Evolutionary conservation across 2,797 vertebrate species (phyloP).

Genomic region (Mus caroli): DNA sequence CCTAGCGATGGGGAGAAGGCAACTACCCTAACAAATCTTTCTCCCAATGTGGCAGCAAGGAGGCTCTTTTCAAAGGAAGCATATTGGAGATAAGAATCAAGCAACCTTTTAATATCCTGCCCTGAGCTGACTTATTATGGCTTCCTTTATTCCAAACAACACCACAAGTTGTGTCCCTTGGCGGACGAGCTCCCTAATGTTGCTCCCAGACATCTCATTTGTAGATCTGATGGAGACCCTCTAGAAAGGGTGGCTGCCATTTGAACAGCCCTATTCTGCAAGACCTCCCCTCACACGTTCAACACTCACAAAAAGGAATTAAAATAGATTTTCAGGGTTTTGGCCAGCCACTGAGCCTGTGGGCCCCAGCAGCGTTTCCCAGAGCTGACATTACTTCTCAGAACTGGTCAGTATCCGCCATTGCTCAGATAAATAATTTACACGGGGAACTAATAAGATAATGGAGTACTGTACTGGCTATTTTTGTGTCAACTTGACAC

Average conservation of each 20-base stretch:
- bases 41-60: constrained; percentile 73
- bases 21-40: constrained; percentile 82
- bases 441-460: constrained; percentile 82
- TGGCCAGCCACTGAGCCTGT: constrained; percentile 63
- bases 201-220: constrained; percentile 77
- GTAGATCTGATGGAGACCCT: constrained; percentile 73
- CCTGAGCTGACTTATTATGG: constrained; percentile 73
- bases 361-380: constrained; percentile 74
- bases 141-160: constrained; percentile 69
- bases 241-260: constrained; percentile 66
- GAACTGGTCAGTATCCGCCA: constrained; percentile 68
- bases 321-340: constrained; percentile 80
- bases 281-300: constrained; percentile 26
- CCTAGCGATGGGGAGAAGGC: constrained; percentile 63
- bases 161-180: constrained; percentile 6
- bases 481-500: too few species aligned
- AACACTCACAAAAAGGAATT: constrained; percentile 51
- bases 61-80: constrained; percentile 78
- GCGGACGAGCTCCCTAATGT: constrained; percentile 42
- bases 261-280: constrained; percentile 55
- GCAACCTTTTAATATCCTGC: constrained; percentile 79
- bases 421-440: constrained; percentile 84
- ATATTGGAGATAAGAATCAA: constrained; percentile 79
- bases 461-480: constrained; percentile 71
- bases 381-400: constrained; percentile 76